phyloP scores from a whole-genome alignment of 2,888 invertebrate species.

The Ormyrus labotus region DNA sequence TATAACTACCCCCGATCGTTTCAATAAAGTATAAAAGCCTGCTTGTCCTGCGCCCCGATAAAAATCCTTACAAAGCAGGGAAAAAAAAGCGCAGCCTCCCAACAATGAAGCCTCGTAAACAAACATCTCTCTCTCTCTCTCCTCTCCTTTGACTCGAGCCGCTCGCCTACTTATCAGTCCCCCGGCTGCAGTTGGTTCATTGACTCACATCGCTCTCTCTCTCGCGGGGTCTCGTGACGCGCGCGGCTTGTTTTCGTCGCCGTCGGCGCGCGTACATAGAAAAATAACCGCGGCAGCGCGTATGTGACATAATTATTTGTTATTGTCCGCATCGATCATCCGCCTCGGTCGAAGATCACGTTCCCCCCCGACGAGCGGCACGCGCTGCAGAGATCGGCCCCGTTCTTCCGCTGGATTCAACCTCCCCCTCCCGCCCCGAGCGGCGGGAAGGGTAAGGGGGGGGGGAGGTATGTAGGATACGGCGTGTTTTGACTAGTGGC shows the following conservation, averaged over 20 bases:
- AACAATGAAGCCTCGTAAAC: too few relatives aligned
- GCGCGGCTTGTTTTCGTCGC: constrained; percentile 54
- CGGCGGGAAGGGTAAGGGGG: too few relatives aligned
- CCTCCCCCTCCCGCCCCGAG: too few relatives aligned
- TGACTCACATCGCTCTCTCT: constrained; percentile 57
- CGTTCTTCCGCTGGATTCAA: too few relatives aligned
- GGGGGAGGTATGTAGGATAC: too few relatives aligned
- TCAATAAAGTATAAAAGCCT: too few relatives aligned
- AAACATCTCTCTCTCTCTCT: too few relatives aligned
- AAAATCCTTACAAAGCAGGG: too few relatives aligned
- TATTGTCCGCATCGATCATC: constrained; percentile 61
- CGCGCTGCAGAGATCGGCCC: background rate
- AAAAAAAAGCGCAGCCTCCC: too few relatives aligned
- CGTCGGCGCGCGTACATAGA: background rate
- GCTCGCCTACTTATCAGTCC: constrained; percentile 10
- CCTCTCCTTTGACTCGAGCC: background rate
- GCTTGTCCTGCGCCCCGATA: too few relatives aligned
- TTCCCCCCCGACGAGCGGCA: background rate
- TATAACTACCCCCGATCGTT: too few relatives aligned
- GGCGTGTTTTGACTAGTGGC: too few relatives aligned
- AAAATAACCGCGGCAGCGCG: constrained; percentile 39
- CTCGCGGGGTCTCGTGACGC: constrained; percentile 36
- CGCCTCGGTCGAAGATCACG: constrained; percentile 34
- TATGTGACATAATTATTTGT: constrained; percentile 68
- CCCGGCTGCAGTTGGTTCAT: constrained; percentile 57